Conservation (phyloP, 2,113 vertebrate genomes). For the Poeciliopsis retropinna region DNA sequence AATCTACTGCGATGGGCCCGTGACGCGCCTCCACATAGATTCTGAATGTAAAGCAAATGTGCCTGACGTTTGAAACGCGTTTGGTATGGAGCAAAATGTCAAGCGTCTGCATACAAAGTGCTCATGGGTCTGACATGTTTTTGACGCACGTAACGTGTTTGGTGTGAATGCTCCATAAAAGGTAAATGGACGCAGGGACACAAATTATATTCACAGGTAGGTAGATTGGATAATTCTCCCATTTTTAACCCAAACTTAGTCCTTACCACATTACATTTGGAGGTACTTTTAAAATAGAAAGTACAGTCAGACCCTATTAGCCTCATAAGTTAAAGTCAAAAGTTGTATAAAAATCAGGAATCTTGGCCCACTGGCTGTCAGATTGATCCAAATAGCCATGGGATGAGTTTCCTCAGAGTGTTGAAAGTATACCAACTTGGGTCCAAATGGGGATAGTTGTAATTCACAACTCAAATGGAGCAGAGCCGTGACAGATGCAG, state of each 20-base stretch:
- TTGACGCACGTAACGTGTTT: too few species aligned
- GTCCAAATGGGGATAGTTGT: slow-evolving; percentile 72
- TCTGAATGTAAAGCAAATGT: too few species aligned
- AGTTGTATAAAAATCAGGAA: slow-evolving; percentile 5
- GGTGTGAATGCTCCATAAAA: background rate
- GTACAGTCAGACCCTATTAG: background rate
- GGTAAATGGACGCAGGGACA: background rate
- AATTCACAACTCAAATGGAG: slow-evolving; percentile 80
- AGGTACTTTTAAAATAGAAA: background rate
- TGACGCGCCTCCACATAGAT: too few species aligned
- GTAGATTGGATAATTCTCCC: background rate
- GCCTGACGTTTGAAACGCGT: too few species aligned
- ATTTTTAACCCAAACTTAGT: background rate
- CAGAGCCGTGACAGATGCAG: slow-evolving; percentile 76
- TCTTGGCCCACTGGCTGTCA: slow-evolving; percentile 37
- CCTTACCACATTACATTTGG: background rate
- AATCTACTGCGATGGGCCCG: too few species aligned
- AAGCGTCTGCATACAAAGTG: too few species aligned
- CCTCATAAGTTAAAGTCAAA: slow-evolving; percentile 18
- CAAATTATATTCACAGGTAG: background rate
- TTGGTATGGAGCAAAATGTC: too few species aligned
- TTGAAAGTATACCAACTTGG: slow-evolving; percentile 48
- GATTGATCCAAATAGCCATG: slow-evolving; percentile 39
- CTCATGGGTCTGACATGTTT: too few species aligned
- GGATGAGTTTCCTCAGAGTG: slow-evolving; percentile 53